Evolutionary conservation across 1,140 invertebrate genomes (phyloP).

Genomic region (Lepidurus packardi): DNA sequence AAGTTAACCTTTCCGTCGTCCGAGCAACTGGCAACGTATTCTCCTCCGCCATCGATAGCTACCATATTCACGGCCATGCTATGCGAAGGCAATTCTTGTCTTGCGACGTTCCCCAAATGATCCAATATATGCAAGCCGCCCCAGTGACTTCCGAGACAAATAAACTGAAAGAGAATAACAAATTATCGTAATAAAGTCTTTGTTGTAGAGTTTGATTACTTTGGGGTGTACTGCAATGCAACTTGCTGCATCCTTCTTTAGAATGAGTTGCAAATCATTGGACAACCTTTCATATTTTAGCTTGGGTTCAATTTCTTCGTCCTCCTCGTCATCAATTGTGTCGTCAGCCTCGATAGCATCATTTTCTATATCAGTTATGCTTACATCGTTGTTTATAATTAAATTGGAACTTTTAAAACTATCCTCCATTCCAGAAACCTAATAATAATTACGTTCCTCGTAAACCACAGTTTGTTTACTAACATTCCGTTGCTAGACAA

Average conservation of each 20-base stretch:
- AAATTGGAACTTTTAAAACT: constrained; percentile 3
- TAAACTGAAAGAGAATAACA: constrained; percentile 60
- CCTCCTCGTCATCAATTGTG: constrained; percentile 28
- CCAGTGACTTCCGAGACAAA: constrained; percentile 85
- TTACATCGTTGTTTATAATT: neutral
- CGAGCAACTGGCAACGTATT: constrained; percentile 88
- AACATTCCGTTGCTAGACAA: neutral
- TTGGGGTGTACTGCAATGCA: constrained; percentile 89
- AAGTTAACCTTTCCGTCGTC: constrained; percentile 78
- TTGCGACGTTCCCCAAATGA: constrained; percentile 80
- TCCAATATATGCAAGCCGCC: constrained; percentile 85
- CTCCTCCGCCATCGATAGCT: constrained; percentile 84
- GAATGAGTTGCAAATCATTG: constrained; percentile 78
- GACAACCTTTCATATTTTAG: constrained; percentile 83
- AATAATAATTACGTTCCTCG: neutral
- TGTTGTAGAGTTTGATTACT: constrained; percentile 47
- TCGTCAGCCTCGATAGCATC: neutral
- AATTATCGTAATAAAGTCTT: constrained; percentile 9
- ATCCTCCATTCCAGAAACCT: neutral
- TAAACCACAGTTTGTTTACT: neutral
- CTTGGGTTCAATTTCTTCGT: constrained; percentile 77
- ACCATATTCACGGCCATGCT: constrained; percentile 88
- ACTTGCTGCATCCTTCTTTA: constrained; percentile 81
- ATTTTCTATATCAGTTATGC: neutral
- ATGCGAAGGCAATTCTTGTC: constrained; percentile 67